A percentile compares a stretch with the other conserved stretches of the same genome.
Evolutionary conservation across 2,113 vertebrate species (phyloP).

Genomic region (Tursiops truncatus): DNA sequence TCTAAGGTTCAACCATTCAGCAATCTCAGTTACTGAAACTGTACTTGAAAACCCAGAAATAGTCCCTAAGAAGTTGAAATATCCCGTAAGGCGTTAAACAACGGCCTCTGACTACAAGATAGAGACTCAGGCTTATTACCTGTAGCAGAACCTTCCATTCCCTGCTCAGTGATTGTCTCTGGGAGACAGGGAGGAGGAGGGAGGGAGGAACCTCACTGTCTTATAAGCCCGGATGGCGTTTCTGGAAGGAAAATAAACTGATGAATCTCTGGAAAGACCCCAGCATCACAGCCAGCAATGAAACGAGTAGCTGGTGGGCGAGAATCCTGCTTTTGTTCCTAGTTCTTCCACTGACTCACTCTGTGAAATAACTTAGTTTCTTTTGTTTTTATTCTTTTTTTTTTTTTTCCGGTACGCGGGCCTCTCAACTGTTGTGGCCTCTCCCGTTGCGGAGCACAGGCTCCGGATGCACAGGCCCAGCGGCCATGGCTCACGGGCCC

Average conservation of each 20-base stretch:
- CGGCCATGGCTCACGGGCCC: too few relatives aligned
- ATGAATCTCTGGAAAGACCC: background rate
- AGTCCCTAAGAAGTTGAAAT: background rate
- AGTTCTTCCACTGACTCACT: background rate
- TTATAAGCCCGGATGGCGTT: background rate
- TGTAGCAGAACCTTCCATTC: background rate
- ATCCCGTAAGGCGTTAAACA: background rate
- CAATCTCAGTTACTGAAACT: background rate
- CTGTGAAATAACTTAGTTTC: background rate
- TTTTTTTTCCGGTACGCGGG: too few relatives aligned
- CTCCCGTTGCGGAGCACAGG: too few relatives aligned
- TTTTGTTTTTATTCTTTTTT: background rate
- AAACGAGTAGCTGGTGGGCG: background rate
- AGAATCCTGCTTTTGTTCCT: background rate
- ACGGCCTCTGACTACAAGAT: background rate
- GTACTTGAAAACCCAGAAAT: slow-evolving; percentile 11
- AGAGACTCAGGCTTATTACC: background rate
- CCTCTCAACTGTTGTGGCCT: too few relatives aligned
- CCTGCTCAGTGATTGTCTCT: background rate
- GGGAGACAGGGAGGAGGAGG: background rate
- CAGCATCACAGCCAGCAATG: background rate
- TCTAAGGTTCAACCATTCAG: background rate
- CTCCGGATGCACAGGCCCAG: too few relatives aligned
- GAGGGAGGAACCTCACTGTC: background rate
- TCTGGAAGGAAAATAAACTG: background rate